Conservation (phyloP, 2,797 vertebrate species). For the Poecile montanus region DNA sequence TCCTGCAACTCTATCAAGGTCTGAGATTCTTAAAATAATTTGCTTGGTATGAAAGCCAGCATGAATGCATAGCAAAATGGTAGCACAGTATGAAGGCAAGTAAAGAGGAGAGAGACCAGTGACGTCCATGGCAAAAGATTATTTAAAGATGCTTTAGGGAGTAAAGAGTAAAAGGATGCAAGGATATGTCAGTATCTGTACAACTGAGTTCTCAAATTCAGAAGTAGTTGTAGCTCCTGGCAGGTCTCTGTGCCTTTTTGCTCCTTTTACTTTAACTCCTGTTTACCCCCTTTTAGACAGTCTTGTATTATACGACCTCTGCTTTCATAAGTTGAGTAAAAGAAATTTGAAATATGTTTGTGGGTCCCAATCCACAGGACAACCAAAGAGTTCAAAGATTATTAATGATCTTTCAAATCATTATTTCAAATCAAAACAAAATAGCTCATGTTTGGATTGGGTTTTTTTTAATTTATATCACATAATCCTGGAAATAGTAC, state of each 20-base stretch:
- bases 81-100: background rate
- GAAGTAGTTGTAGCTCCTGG: background rate
- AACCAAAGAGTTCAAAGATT: background rate
- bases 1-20: background rate
- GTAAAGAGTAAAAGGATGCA: background rate
- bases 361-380: background rate
- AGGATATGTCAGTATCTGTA: background rate
- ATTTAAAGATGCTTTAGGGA: background rate
- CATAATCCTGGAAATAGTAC: background rate
- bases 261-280: background rate
- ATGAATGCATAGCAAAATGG: background rate
- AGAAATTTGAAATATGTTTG: background rate
- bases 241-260: background rate
- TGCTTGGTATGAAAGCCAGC: background rate
- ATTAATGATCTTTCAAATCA: background rate
- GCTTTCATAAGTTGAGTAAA: background rate
- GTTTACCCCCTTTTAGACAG: background rate
- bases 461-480: background rate
- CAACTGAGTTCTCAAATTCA: background rate
- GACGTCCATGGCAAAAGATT: background rate
- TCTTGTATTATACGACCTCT: background rate
- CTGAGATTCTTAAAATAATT: background rate
- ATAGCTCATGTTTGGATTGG: fast-evolving
- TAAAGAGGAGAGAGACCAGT: background rate
- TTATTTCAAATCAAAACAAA: background rate